Evolutionary conservation across 2,113 vertebrate species (phyloP).

Genomic region (Eptesicus fuscus): DNA sequence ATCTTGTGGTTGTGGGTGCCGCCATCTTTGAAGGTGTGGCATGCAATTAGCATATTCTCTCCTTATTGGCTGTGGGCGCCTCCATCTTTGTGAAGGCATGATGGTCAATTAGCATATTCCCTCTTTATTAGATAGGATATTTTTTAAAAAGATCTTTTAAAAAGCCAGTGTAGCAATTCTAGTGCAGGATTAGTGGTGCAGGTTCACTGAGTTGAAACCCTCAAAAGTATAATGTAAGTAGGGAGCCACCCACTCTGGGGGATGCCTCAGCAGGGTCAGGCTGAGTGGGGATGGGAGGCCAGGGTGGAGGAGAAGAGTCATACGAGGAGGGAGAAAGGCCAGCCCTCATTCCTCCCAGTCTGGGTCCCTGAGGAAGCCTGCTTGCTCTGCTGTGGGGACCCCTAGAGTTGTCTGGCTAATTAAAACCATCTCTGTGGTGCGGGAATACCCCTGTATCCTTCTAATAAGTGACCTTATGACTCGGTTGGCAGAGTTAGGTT

Average conservation of each 20-base stretch:
- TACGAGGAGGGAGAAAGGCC: not conserved
- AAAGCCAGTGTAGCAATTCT: not conserved
- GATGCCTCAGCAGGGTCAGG: not conserved
- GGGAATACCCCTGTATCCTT: not conserved
- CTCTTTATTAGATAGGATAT: too few species aligned
- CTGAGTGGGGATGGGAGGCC: not conserved
- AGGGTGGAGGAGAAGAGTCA: not conserved
- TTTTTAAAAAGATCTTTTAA: too few species aligned
- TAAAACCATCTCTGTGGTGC: not conserved
- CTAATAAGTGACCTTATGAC: not conserved
- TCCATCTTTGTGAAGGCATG: too few species aligned
- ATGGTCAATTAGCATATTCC: too few species aligned
- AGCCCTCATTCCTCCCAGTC: not conserved
- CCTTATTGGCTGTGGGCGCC: too few species aligned
- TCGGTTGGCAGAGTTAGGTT: not conserved
- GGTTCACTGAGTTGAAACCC: fast-evolving
- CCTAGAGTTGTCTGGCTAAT: not conserved
- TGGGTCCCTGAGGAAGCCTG: not conserved
- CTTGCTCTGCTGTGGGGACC: not conserved
- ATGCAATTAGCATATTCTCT: too few species aligned
- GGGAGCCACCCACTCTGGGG: fast-evolving
- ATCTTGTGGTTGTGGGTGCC: too few species aligned
- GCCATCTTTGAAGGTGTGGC: too few species aligned
- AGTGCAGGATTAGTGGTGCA: not conserved
- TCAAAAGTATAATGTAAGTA: too few species aligned